Evolutionary conservation across 2,888 invertebrate species (phyloP).

Genomic region (Cabera pusaria): DNA sequence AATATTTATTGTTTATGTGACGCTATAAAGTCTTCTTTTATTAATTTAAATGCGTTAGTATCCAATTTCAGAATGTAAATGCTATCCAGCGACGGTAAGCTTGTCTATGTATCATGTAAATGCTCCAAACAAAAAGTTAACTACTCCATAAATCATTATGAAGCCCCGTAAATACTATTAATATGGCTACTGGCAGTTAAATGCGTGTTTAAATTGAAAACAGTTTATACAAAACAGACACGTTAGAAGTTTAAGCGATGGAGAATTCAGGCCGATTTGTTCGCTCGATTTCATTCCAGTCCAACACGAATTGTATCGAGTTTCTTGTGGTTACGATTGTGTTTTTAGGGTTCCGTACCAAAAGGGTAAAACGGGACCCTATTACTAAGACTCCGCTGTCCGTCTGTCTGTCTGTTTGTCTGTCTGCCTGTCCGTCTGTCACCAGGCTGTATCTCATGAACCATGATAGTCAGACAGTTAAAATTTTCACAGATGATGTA

Average conservation of each 20-base stretch:
- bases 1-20: conserved; percentile 2
- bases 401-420: no score
- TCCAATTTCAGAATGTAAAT: conserved; percentile 14
- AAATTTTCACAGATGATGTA: no score
- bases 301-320: conserved; percentile 13
- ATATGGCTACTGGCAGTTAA: conserved; percentile 26
- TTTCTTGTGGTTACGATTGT: conserved; percentile 7
- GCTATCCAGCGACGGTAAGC: neutral
- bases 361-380: no score
- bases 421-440: no score
- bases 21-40: conserved; percentile 2
- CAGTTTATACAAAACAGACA: conserved; percentile 16
- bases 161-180: conserved; percentile 7
- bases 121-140: conserved; percentile 15
- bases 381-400: no score
- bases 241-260: conserved; percentile 8
- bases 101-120: conserved; percentile 3
- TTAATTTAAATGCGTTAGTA: conserved; percentile 7
- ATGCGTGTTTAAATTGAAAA: conserved; percentile 24
- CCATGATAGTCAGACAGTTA: no score
- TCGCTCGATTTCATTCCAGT: conserved; percentile 22
- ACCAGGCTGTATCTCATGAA: no score
- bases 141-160: conserved; percentile 25
- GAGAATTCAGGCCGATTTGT: conserved; percentile 18
- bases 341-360: no score